phyloP scores from a whole-genome alignment of 2,113 vertebrate genomes.

The Psittacus erithacus region DNA sequence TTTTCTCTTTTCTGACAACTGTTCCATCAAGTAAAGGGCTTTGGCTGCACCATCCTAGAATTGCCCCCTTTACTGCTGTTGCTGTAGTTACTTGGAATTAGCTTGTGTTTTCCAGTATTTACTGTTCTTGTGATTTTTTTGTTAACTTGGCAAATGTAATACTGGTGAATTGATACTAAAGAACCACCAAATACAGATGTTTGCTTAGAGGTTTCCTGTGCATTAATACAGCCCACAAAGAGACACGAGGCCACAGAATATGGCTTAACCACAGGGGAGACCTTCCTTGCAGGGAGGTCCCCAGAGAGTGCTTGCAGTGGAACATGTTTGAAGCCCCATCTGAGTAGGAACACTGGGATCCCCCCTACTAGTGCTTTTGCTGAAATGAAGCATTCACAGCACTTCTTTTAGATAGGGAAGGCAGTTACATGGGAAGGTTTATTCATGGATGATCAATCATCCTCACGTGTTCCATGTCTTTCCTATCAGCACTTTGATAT shows the following conservation, averaged over 20 bases:
- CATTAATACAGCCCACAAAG: background rate
- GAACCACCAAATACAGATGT: background rate
- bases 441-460: background rate
- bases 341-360: background rate
- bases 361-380: background rate
- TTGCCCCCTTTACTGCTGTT: background rate
- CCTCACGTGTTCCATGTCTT: background rate
- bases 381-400: background rate
- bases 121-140: background rate
- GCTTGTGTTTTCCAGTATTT: background rate
- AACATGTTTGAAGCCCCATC: background rate
- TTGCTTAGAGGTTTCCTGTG: background rate
- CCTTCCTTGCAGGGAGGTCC: background rate
- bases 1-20: background rate
- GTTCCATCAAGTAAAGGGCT: background rate
- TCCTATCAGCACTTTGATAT: background rate
- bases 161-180: background rate
- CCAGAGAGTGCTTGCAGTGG: background rate
- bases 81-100: background rate
- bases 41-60: background rate
- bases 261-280: background rate
- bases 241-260: background rate
- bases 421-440: background rate
- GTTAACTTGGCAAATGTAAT: background rate
- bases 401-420: background rate